These are phyloP conservation scores for Aphidius gifuensis DNA, from an alignment of 1,140 invertebrate species.

Conservation along the genomic window DNA sequence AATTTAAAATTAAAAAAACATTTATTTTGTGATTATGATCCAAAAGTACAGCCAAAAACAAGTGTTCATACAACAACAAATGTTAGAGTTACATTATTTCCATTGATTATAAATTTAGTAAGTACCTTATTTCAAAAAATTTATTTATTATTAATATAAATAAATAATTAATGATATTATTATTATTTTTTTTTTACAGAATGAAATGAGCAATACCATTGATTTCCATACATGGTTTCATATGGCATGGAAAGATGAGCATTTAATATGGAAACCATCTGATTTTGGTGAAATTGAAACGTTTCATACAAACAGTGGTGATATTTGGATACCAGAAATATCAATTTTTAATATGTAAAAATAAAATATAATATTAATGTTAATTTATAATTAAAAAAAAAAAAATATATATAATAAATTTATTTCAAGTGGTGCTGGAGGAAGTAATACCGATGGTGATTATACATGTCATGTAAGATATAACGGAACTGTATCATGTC, in stretches of 20 bases:
- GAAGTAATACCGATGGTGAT: too few species aligned
- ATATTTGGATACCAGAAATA: conserved; percentile 56
- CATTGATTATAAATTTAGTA: conserved; percentile 58
- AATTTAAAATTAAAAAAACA: conserved; percentile 45
- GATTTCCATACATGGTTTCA: conserved; percentile 36
- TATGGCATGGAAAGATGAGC: conserved; percentile 49
- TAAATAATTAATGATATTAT: conserved; percentile 1
- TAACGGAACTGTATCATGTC: conserved; percentile 37
- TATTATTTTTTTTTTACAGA: conserved; percentile 17
- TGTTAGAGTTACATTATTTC: conserved; percentile 49
- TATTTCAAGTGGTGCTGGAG: neutral
- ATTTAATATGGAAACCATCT: conserved; percentile 52
- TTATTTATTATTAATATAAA: neutral
- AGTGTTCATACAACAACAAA: conserved; percentile 44
- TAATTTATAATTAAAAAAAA: conserved; percentile 3
- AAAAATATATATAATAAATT: conserved; percentile 11
- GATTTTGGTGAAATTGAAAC: conserved; percentile 46
- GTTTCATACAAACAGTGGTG: conserved; percentile 43
- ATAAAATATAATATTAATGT: neutral
- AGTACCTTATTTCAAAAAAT: conserved; percentile 31
- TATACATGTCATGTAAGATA: conserved; percentile 31
- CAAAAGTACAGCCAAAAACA: conserved; percentile 45
- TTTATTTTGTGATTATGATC: conserved; percentile 57
- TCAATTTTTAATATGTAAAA: conserved; percentile 55
- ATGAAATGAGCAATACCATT: conserved; percentile 13